Evolutionary conservation across 2,113 vertebrate species (phyloP).

Genomic region (Paralichthys olivaceus): DNA sequence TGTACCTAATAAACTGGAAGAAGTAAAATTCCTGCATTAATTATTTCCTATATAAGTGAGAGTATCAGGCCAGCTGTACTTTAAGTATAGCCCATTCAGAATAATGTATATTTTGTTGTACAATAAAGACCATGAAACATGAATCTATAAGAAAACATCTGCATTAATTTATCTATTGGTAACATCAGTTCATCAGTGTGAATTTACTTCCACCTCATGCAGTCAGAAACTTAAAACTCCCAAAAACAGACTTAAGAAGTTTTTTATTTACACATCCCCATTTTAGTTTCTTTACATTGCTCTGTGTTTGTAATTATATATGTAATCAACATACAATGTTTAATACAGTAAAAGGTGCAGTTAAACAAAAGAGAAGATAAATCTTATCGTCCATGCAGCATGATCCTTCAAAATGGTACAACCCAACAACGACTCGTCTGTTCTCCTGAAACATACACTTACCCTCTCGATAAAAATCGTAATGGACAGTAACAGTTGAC

Average conservation of each 20-base stretch:
- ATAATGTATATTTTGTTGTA: too few species aligned
- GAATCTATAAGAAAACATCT: too few species aligned
- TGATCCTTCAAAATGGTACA: slow-evolving; percentile 9
- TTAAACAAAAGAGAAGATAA: slow-evolving; percentile 21
- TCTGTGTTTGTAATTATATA: background rate
- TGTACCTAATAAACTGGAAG: too few species aligned
- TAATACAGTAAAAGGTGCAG: slow-evolving; percentile 22
- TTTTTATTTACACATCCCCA: background rate
- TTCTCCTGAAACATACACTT: slow-evolving; percentile 27
- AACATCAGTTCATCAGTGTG: too few species aligned
- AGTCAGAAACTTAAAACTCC: background rate
- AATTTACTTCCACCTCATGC: background rate
- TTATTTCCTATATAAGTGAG: too few species aligned
- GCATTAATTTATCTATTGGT: too few species aligned
- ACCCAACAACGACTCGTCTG: slow-evolving; percentile 22
- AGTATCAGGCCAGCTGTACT: too few species aligned
- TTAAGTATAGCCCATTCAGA: too few species aligned
- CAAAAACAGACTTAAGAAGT: background rate
- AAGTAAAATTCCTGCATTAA: too few species aligned
- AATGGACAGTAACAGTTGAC: background rate
- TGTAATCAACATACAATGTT: background rate
- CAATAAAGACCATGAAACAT: too few species aligned
- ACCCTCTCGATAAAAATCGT: background rate
- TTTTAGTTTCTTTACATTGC: background rate
- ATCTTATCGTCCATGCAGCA: background rate